Percentiles rank a stretch among this genome's conserved stretches.
Evolutionary conservation across 2,888 invertebrate genomes (phyloP).

Genomic region (Sinelater perroti): DNA sequence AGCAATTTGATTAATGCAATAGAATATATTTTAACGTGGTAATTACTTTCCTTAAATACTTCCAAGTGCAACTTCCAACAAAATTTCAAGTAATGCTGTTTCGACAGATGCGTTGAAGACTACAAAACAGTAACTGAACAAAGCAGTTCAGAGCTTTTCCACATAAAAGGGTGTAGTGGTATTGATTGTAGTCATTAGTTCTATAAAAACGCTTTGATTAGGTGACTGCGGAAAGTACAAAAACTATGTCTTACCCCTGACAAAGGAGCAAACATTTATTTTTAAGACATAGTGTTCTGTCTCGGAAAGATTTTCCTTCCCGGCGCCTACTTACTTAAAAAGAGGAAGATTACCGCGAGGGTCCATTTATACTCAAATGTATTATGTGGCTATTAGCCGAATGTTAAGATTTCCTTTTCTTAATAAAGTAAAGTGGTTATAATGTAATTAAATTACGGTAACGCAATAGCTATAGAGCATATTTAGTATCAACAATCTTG

Average conservation of each 20-base stretch:
- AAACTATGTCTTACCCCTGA: conserved; percentile 5
- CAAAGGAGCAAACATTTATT: conserved; percentile 14
- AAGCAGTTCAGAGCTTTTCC: background rate
- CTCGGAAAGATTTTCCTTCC: conserved; percentile 1
- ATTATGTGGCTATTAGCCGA: background rate
- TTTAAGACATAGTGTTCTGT: conserved; percentile 8
- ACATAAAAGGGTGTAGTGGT: background rate
- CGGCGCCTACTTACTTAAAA: background rate
- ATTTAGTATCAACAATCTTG: too few relatives aligned
- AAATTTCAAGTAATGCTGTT: too few relatives aligned
- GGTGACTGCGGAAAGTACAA: conserved; percentile 3
- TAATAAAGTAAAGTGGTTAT: too few relatives aligned
- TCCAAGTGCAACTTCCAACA: too few relatives aligned
- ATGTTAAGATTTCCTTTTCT: too few relatives aligned
- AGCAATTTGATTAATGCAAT: too few relatives aligned
- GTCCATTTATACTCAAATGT: background rate
- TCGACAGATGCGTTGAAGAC: too few relatives aligned
- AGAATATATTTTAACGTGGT: too few relatives aligned
- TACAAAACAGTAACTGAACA: too few relatives aligned
- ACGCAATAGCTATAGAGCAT: too few relatives aligned
- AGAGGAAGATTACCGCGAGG: conserved; percentile 5
- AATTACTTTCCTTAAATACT: too few relatives aligned
- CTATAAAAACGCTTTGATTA: conserved; percentile 9
- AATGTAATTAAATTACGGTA: too few relatives aligned
- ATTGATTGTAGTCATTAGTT: conserved; percentile 12